These are phyloP conservation scores for Aphis craccivora DNA, from an alignment of 1,140 invertebrate genomes.

Conservation along the genomic window DNA sequence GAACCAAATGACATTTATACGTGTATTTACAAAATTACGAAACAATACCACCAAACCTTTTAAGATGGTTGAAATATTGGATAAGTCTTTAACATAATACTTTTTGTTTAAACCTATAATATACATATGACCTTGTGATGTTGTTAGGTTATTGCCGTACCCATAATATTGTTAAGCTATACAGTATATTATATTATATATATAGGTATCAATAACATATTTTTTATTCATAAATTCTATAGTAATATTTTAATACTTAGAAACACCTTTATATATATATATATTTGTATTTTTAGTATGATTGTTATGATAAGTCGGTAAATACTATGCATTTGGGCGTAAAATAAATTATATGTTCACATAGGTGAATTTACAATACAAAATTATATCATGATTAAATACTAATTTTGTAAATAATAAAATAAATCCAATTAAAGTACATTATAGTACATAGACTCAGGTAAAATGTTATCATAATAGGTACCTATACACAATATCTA, in stretches of 20 bases:
- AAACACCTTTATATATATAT: too few relatives aligned
- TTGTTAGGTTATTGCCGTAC: background rate
- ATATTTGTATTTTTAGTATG: background rate
- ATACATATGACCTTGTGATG: background rate
- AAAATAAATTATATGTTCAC: background rate
- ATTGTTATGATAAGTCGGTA: background rate
- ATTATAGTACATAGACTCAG: background rate
- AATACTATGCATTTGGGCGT: background rate
- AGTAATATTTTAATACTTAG: background rate
- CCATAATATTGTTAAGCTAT: background rate
- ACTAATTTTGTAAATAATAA: background rate
- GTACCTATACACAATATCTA: background rate
- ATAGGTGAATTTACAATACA: background rate
- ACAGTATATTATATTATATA: background rate
- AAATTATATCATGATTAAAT: background rate
- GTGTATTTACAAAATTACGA: slow-evolving; percentile 17
- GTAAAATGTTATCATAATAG: background rate
- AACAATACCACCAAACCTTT: slow-evolving; percentile 32
- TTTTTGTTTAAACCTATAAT: slow-evolving; percentile 5
- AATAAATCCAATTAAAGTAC: background rate
- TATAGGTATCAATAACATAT: background rate
- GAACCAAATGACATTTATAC: background rate
- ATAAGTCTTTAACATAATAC: background rate
- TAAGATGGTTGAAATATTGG: background rate
- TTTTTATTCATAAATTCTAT: background rate